A percentile compares a stretch with the other conserved stretches of the same genome.
Evolutionary conservation across 2,797 vertebrate species (phyloP).

Genomic region (Pogonophryne albipinna): DNA sequence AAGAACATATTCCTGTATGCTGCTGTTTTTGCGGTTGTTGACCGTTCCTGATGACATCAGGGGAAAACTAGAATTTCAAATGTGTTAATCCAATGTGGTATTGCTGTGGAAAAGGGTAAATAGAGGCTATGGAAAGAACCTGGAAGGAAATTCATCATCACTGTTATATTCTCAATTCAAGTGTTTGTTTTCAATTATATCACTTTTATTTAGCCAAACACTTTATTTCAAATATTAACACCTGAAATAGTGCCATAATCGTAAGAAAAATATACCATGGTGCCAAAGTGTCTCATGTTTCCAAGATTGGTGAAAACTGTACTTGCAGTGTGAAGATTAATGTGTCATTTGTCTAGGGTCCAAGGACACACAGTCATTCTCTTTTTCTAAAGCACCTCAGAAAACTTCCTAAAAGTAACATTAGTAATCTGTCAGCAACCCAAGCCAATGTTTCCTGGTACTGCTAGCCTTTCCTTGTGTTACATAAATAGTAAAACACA

Average conservation of each 20-base stretch:
- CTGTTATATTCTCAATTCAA: background rate
- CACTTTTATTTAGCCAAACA: background rate
- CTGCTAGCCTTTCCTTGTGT: background rate
- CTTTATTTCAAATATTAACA: background rate
- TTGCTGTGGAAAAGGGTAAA: background rate
- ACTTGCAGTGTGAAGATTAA: background rate
- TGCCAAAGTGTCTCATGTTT: slow-evolving; percentile 5
- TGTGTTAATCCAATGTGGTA: background rate
- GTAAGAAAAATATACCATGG: background rate
- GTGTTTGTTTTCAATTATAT: slow-evolving; percentile 1
- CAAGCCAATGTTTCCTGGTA: background rate
- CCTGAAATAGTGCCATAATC: background rate
- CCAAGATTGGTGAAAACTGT: background rate
- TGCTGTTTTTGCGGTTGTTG: slow-evolving; percentile 14
- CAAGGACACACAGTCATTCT: background rate
- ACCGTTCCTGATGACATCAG: slow-evolving; percentile 10
- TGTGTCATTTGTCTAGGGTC: background rate
- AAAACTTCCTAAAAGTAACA: background rate
- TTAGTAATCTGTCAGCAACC: background rate
- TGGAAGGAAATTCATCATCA: background rate
- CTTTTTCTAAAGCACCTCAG: background rate
- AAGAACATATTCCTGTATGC: slow-evolving; percentile 23
- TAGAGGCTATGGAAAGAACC: background rate
- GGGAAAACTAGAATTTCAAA: background rate
- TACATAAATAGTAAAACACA: background rate